phyloP scores from a whole-genome alignment of 2,113 vertebrate genomes.

The Alces alces region DNA sequence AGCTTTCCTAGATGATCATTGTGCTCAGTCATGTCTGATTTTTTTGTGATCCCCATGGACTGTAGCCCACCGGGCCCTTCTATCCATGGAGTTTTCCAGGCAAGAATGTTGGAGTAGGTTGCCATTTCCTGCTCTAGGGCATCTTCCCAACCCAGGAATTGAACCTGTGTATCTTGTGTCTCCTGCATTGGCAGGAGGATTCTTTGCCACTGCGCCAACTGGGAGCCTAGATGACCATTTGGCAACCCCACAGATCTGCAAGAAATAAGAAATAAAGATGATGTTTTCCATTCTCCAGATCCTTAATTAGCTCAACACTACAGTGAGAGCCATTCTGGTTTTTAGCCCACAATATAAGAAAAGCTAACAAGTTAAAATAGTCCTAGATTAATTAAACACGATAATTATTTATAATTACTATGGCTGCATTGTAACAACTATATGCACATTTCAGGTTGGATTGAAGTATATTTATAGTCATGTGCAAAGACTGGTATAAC shows the following conservation, averaged over 20 bases:
- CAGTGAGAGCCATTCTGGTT: not conserved
- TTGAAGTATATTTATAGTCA: not conserved
- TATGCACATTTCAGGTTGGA: not conserved
- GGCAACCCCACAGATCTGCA: not conserved
- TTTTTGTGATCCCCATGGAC: not conserved
- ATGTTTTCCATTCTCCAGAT: not conserved
- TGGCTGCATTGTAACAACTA: not conserved
- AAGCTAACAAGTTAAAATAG: not conserved
- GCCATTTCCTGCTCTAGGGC: not conserved
- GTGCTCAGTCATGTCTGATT: not conserved
- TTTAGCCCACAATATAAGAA: not conserved
- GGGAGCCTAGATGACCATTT: not conserved
- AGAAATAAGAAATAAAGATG: not conserved
- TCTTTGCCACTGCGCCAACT: not conserved
- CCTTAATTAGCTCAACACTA: not conserved
- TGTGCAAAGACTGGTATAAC: not conserved
- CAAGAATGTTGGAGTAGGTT: not conserved
- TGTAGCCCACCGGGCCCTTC: not conserved
- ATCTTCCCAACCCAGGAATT: not conserved
- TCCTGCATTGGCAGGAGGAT: not conserved
- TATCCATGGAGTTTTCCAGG: not conserved
- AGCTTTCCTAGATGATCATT: not conserved
- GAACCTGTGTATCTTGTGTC: not conserved
- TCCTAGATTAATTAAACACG: not conserved
- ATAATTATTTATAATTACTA: not conserved